Evolutionary conservation across 2,797 vertebrate genomes (phyloP).

Genomic region (Taeniopygia guttata): DNA sequence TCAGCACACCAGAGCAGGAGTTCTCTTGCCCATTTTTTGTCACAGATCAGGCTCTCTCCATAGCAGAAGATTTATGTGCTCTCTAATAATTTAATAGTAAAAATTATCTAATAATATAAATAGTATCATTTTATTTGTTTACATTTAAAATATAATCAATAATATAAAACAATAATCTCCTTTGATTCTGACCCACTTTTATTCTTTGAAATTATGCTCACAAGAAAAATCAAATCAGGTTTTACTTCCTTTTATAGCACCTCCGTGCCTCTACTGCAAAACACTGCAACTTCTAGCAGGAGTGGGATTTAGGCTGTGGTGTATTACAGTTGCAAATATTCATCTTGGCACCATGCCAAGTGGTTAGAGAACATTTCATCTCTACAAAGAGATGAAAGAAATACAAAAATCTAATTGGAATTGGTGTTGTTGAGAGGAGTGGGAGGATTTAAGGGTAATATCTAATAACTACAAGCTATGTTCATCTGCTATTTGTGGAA

Average conservation of each 20-base stretch:
- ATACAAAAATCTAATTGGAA: background rate
- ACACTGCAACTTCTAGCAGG: background rate
- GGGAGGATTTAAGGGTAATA: slow-evolving; percentile 11
- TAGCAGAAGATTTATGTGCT: background rate
- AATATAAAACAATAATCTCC: background rate
- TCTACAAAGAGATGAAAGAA: background rate
- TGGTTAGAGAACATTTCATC: background rate
- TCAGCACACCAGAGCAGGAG: background rate
- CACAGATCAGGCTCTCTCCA: background rate
- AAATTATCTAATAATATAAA: background rate
- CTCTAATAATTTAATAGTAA: background rate
- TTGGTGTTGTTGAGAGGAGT: background rate
- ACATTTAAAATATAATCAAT: background rate
- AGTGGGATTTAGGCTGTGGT: background rate
- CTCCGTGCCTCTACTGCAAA: background rate
- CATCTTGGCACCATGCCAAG: background rate
- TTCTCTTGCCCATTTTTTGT: background rate
- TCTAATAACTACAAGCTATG: background rate
- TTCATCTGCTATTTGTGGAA: background rate
- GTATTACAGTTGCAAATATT: background rate
- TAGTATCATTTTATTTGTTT: background rate
- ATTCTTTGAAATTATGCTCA: background rate
- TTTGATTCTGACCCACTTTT: background rate
- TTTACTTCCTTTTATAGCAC: background rate
- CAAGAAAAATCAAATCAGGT: background rate